Evolutionary conservation across 2,113 vertebrate genomes (phyloP).

Genomic region (Orientallactaga bullata): DNA sequence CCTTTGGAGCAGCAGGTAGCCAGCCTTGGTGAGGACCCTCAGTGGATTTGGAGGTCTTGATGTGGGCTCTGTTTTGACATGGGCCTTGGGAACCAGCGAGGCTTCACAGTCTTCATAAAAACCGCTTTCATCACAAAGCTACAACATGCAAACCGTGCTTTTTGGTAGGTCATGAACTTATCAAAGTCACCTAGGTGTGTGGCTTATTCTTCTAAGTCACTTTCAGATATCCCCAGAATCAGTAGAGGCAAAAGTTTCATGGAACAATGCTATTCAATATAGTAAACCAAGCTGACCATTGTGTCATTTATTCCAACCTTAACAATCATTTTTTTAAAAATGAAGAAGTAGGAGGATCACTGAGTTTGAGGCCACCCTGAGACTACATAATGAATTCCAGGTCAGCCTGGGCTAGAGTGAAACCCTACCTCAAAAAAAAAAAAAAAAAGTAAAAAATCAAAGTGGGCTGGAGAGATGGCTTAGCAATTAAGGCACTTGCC

Average conservation of each 20-base stretch:
- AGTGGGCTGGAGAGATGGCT: too few relatives aligned
- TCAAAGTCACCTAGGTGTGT: slow-evolving; percentile 42
- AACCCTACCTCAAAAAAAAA: too few relatives aligned
- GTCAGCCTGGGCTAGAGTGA: too few relatives aligned
- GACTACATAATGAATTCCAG: too few relatives aligned
- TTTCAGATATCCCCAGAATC: background rate
- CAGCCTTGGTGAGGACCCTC: background rate
- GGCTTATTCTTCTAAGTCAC: slow-evolving; percentile 16
- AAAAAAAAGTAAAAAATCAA: too few relatives aligned
- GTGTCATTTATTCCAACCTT: slow-evolving; percentile 5
- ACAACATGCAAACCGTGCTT: slow-evolving; percentile 13
- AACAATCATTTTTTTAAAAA: slow-evolving; percentile 53
- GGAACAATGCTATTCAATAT: background rate
- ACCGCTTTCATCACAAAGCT: slow-evolving; percentile 30
- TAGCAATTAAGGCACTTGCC: too few relatives aligned
- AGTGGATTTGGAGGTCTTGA: background rate
- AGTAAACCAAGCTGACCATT: background rate
- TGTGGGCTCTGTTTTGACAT: background rate
- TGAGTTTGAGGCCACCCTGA: too few relatives aligned
- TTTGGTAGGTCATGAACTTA: slow-evolving; percentile 27
- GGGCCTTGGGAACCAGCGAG: background rate
- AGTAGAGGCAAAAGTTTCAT: background rate
- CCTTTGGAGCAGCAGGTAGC: background rate
- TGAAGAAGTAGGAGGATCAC: too few relatives aligned
- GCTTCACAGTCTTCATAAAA: slow-evolving; percentile 26